Base-by-base conservation (phyloP, 1,140 invertebrate species). In the Drosophila sp. region DNA sequence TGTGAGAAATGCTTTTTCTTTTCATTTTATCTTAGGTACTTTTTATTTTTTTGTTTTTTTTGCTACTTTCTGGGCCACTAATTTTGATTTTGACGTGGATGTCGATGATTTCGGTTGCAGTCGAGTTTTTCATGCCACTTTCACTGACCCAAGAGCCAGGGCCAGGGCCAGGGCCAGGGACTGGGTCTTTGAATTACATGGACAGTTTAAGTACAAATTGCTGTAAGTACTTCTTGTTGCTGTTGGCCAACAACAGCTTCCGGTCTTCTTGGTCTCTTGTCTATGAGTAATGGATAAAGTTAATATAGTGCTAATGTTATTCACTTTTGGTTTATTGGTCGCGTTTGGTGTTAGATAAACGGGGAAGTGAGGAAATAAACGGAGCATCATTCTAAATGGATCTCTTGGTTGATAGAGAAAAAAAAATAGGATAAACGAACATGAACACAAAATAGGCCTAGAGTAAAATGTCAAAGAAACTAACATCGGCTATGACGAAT, bases 71-170 rank as follows among this genome's bases (percentile, higher is more conserved):
- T 76, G 70, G 79, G 70, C 76, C 56, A 83, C 76, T 83, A 58
- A 80, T 71, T 83, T 72, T 63, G 40, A 63, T 63, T 63, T 61
- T 61, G 33, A 40, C 44, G 25, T 50, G 23, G 27, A 35, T 54
- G 66, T 72, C 63, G 55, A 76, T 67, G 55, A 76, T 67, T 65
- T 72, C 54, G 50, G 66, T 66, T 72, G 55, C 29, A 38, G 40
- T 64, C 68, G 66, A 63, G 64, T 76, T 70, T 79, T 76, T 61
- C 67, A 68, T 69, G 44, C 70, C 73, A 89, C 83, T 87, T 87
- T 87, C 83, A 83, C 83, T 89, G 72, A 47, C 35, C 60, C 60
- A 50, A 17, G 57, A 11, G 25, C 8, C 8, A 8, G 44, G 3
- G 8, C n/a, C 35, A 35, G 56, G 58, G 25, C 23, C 41, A 57